Evolutionary conservation across 1,140 invertebrate genomes (phyloP), one percentile per base, ranked within the genome.

Genomic region (Teleopsis dalmanni): DNA sequence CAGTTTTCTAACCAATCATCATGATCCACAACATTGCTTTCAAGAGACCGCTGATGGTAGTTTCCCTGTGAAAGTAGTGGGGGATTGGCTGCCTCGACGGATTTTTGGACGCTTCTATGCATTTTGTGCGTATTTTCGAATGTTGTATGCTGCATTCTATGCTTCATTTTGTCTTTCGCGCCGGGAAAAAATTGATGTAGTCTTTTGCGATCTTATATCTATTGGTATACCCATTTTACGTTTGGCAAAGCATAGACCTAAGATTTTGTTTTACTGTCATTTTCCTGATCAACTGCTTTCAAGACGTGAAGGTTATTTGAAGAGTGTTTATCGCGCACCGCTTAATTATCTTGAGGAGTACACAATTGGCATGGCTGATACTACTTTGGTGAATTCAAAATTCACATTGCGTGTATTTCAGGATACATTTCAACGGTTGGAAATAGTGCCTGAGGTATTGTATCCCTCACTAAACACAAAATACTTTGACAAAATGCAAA

Each of bases 221-320:
- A 75, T 83, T 9, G 88, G 87, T 54, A 83, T 95, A 61, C 89
- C 90, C 5, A 73, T 93, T 55, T 68, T 95, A n/a, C 82, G 83
- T 57, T 59, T 87, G 57, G 77, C 78, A 36, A 65, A 75, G 47
- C 71, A 76, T 52, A 66, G 74, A 9, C 78, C 80, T 48, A 74
- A 81, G 58, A 77, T 97, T 11, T 69, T 98, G 6, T 99, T 95
- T 73, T 99, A 99, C 60, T 99, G 96, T 59, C 97, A 99, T 75
- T 93, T 94, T 75, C 97, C 97, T 0, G 97, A 99, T 74, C 86
- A 93, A 61, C 74, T 99, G 3, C 74, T 98, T 2, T 85, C 86
- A 13, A 62, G 76, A 3, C 77, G 79, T 50, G 81, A 80, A 16
- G 79, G 82, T 1, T 53, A 70, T 1, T 58, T 88, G 0, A 95